Conservation (phyloP, 2,797 vertebrate genomes). For the Trematomus bernacchii region DNA sequence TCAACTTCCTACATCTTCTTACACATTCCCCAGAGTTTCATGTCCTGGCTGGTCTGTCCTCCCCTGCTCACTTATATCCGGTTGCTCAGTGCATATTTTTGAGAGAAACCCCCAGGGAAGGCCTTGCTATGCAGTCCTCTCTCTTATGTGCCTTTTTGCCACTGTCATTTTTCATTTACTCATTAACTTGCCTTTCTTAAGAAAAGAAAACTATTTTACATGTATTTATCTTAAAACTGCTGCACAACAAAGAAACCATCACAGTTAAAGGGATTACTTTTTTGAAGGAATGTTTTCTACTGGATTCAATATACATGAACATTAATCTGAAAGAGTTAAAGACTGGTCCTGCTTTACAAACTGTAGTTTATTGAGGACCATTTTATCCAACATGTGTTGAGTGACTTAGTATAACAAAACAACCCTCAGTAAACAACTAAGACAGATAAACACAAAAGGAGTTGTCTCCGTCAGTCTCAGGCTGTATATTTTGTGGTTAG, state of each 20-base stretch:
- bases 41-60: constrained; percentile 66
- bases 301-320: constrained; percentile 12
- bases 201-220: constrained; percentile 1
- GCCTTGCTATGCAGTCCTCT: constrained; percentile 16
- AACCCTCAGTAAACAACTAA: constrained; percentile 28
- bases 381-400: constrained; percentile 7
- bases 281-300: background rate
- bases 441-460: constrained; percentile 35
- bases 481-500: background rate
- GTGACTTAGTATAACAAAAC: constrained; percentile 21
- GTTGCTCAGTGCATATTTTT: constrained; percentile 58
- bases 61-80: constrained; percentile 43
- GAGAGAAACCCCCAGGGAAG: constrained; percentile 34
- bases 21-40: constrained; percentile 65
- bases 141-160: constrained; percentile 18
- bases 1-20: constrained; percentile 22
- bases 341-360: constrained; percentile 3
- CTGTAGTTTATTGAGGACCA: constrained; percentile 5
- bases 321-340: background rate
- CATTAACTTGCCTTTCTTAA: background rate
- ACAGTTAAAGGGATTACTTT: background rate
- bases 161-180: constrained; percentile 4
- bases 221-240: constrained; percentile 7
- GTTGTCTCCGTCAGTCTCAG: background rate
- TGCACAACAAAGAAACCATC: background rate